phyloP scores from a whole-genome alignment of 2,888 invertebrate species.

The Tenthredo notha region DNA sequence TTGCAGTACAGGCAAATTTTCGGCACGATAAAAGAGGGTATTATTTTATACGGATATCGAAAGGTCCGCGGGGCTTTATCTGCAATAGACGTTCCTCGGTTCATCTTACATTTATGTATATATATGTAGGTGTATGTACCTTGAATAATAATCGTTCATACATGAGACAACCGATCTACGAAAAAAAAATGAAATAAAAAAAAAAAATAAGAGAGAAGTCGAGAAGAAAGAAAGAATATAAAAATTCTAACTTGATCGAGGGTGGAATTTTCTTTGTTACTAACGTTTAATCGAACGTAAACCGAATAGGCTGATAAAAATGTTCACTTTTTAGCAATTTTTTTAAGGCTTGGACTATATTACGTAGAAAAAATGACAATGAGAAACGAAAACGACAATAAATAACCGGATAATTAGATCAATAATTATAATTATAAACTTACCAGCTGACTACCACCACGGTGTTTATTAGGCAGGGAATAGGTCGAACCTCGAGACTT shows the following conservation, averaged over 20 bases:
- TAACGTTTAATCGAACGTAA: not conserved
- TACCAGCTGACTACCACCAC: constrained; percentile 85
- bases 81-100: not conserved
- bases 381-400: constrained; percentile 10
- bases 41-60: not conserved
- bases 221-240: not conserved
- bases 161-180: not conserved
- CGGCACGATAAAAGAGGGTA: not conserved
- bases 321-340: not conserved
- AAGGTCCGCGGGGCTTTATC: not conserved
- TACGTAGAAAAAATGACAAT: constrained; percentile 4
- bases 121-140: not conserved
- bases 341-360: not conserved
- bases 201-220: not conserved
- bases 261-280: not conserved
- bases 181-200: constrained; percentile 6
- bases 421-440: constrained; percentile 70
- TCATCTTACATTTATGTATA: not conserved
- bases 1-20: constrained; percentile 3
- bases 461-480: constrained; percentile 81
- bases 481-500: constrained; percentile 83
- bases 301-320: not conserved
- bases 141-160: not conserved
- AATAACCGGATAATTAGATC: constrained; percentile 53
- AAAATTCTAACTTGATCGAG: constrained; percentile 36